A percentile compares a stretch with the other conserved stretches of the same genome.
Conservation (phyloP, 2,113 vertebrate species). For the Lamprologus callipterus region DNA sequence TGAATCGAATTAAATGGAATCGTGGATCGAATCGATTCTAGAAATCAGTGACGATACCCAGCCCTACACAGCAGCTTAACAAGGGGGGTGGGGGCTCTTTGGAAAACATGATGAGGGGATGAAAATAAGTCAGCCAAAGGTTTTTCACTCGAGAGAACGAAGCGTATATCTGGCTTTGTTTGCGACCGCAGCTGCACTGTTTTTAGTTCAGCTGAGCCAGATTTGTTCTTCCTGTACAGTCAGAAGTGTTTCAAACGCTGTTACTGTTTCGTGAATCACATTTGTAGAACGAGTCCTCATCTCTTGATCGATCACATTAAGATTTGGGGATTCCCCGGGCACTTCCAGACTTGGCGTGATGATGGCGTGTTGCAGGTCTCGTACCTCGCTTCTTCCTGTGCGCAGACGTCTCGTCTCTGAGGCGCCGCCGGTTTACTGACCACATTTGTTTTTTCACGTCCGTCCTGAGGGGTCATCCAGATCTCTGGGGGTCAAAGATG, state of each 20-base stretch:
- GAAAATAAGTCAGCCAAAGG: rapidly evolving
- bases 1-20: too few relatives aligned
- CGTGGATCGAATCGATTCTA: too few relatives aligned
- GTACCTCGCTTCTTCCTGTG: neutral
- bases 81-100: too few relatives aligned
- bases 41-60: too few relatives aligned
- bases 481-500: neutral
- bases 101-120: neutral
- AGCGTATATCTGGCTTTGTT: neutral
- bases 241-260: neutral
- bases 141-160: neutral
- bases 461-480: neutral
- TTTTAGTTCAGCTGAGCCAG: neutral
- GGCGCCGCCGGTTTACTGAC: neutral
- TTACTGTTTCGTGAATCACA: rapidly evolving
- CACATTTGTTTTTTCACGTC: neutral
- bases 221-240: neutral
- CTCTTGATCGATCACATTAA: neutral
- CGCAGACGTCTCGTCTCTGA: neutral
- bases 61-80: too few relatives aligned
- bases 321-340: neutral
- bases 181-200: rapidly evolving
- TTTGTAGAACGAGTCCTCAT: neutral
- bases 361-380: neutral
- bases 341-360: neutral